Base-by-base conservation (phyloP, 1,140 invertebrate species). In the Whitmania pigra region DNA sequence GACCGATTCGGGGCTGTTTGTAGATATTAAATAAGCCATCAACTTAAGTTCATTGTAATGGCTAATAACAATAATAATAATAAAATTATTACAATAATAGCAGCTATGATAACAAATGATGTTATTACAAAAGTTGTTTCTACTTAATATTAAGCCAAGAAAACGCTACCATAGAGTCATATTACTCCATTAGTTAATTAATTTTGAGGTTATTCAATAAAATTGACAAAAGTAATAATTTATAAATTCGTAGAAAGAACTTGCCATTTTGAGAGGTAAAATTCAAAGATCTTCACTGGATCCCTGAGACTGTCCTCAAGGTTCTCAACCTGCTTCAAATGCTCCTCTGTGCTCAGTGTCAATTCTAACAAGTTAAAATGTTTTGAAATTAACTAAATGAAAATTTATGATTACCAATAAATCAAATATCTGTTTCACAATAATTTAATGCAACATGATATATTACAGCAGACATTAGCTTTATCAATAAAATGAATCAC, bases 221-320 rank as follows among this genome's bases (percentile, higher is more conserved):
- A 49, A 49, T 49, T 4, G 13, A 17, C 9, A 5, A 13, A 49
- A 17, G n/a, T n/a, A 49, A 15, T 49, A 49, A 15, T 11, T 11
- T 49, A 4, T 36, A 36, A 36, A 36, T 36, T 36, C 6, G 6
- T 36, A 22, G 0, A 63, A 63, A 63, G 29, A 18, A n/a, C 57
- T 31, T 13, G 53, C 70, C 70, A 71, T 71, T 55, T 71, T 6
- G 70, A 71, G 3, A 71, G 27, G 53, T 71, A 71, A 29, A 71
- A 71, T 29, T 71, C 70, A 71, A 25, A 71, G 17, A 49, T 22
- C 54, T 60, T 54, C n/a, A 71, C 49, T 15, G 70, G 70, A 71
- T 53, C 57, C 49, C 70, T 40, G 2, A 43, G n/a, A 5, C 17
- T 13, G 25, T 71, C 70, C 9, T 60, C 49, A 17, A 29, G 18